Evolutionary conservation across 2,888 invertebrate genomes (phyloP), one percentile per base, ranked within the genome.

Genomic region (Brachycybe producta): DNA sequence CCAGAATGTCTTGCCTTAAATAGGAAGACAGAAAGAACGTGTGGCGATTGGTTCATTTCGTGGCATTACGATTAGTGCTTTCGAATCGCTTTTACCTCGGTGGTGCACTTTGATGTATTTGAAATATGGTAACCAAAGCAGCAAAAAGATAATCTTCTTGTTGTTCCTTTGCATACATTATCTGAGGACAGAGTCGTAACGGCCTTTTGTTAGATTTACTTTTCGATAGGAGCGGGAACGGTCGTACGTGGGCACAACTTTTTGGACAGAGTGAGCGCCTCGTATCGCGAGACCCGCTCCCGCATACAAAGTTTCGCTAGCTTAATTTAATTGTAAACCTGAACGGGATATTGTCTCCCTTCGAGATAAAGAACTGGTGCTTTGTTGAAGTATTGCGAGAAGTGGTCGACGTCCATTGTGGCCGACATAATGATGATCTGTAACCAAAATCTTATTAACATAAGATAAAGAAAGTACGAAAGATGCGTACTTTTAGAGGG

Each of bases 391-490:
- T 92, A 98, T 55, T 77, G 73, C 30, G 83, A 80, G 67, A 97
- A 94, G 61, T 86, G 82, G 66, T 90, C 88, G 7, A 90, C 88
- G 69, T 94, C 88, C 88, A 94, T 91, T 13, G 94, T 94, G 1
- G 94, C 94, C 1, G 92, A 94, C 80, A 92, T 92, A 42, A 92
- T 74, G 30, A 94, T 76, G 21, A 88, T 70, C 82, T 84, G 64
- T 11, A 48, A 19, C 24, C 2, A 21, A 36, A 24, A 15, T 21
- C 39, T 23, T 17, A 36, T 23, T 19, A 24, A 39, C 8, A 34
- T 17, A 21, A 24, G 5, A 41, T 15, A 7, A 27, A 13, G 27
- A 27, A n/a, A n/a, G n/a, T n/a, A n/a, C n/a, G n/a, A 23, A 48
- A 28, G 30, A 49, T 2, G 17, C 27, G 1, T 63, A 83, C 78